Conservation (phyloP, 2,797 vertebrate genomes). For the Poeciliopsis turneri region DNA sequence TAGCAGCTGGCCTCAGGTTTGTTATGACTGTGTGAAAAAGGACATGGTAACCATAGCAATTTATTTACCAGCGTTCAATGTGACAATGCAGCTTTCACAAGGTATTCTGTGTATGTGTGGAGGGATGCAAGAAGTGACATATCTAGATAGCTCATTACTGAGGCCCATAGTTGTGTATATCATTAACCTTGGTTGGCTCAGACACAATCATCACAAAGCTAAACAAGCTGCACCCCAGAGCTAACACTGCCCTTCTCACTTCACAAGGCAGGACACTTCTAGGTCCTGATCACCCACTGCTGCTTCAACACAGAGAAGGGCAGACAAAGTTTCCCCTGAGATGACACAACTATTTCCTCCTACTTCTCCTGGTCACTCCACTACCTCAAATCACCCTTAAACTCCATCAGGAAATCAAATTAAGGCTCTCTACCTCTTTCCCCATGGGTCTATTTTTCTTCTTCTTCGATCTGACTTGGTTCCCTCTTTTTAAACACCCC, state of each 20-base stretch:
- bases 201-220: slow-evolving; percentile 77
- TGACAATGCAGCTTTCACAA: slow-evolving; percentile 47
- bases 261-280: slow-evolving; percentile 69
- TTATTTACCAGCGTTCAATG: slow-evolving; percentile 27
- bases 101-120: slow-evolving; percentile 47
- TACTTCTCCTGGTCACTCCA: slow-evolving; percentile 16
- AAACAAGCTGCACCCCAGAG: slow-evolving; percentile 76
- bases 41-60: slow-evolving; percentile 51
- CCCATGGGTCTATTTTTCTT: slow-evolving; percentile 14
- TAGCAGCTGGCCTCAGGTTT: slow-evolving; percentile 2
- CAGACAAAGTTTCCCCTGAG: slow-evolving; percentile 7
- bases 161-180: slow-evolving; percentile 73
- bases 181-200: slow-evolving; percentile 83
- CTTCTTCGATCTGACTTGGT: slow-evolving; percentile 15
- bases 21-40: slow-evolving; percentile 22
- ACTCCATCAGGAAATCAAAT: slow-evolving; percentile 2
- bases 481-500: background rate
- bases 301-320: slow-evolving; percentile 43
- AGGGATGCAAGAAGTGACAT: slow-evolving; percentile 54
- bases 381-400: slow-evolving; percentile 44
- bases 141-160: slow-evolving; percentile 74
- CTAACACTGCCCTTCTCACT: slow-evolving; percentile 78
- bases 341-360: slow-evolving; percentile 10
- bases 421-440: slow-evolving; percentile 27
- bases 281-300: slow-evolving; percentile 46